phyloP scores from a whole-genome alignment of 2,113 vertebrate genomes.

The Zootoca vivipara region DNA sequence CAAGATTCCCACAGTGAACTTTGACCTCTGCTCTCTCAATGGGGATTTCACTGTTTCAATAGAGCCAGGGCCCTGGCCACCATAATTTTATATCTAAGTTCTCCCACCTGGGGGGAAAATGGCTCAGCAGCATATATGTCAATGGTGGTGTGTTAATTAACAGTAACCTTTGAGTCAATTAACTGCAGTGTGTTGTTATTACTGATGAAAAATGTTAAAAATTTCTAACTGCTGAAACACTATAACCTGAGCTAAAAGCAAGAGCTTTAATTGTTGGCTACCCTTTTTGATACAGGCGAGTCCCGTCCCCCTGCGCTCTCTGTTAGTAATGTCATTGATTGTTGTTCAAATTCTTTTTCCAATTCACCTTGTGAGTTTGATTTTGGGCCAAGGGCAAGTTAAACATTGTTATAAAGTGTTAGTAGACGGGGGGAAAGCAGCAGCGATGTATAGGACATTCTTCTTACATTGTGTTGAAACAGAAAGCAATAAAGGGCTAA shows the following conservation, averaged over 20 bases:
- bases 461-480: neutral
- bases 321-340: no score
- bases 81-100: slow-evolving; percentile 28
- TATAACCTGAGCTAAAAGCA: neutral
- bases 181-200: slow-evolving; percentile 8
- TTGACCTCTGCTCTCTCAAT: neutral
- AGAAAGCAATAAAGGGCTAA: neutral
- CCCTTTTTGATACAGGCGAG: neutral
- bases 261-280: neutral
- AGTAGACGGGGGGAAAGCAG: neutral
- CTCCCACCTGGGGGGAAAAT: slow-evolving; percentile 27
- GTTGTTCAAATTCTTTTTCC: neutral
- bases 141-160: slow-evolving; percentile 29
- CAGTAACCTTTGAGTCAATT: slow-evolving; percentile 32
- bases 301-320: no score
- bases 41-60: neutral
- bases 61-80: neutral
- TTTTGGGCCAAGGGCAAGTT: neutral
- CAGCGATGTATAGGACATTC: neutral
- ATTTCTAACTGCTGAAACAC: neutral
- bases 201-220: slow-evolving; percentile 10
- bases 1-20: neutral
- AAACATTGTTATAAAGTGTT: neutral
- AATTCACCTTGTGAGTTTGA: neutral
- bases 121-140: slow-evolving; percentile 23